A percentile compares a stretch with the other conserved stretches of the same genome.
These are phyloP conservation scores for Himalopsyche tibetana DNA, from an alignment of 2,888 invertebrate species.

Conservation along the genomic window DNA sequence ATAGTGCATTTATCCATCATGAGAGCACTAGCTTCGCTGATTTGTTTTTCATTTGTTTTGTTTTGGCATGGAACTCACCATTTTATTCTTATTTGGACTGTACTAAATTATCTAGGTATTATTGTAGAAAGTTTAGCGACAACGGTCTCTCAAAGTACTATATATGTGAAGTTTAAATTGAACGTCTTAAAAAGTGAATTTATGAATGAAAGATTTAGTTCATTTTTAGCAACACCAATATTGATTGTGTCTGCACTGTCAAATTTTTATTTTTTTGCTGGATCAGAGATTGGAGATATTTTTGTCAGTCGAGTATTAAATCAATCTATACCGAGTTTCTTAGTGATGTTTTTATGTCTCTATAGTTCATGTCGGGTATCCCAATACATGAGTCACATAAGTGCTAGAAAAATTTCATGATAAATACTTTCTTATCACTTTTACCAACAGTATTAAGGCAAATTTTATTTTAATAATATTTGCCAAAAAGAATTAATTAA, in stretches of 20 bases:
- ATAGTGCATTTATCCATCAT: slow-evolving; percentile 71
- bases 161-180: slow-evolving; percentile 73
- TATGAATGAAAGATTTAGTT: slow-evolving; percentile 81
- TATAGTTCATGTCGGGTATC: slow-evolving; percentile 75
- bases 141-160: slow-evolving; percentile 72
- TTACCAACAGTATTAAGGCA: not conserved
- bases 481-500: too few relatives aligned
- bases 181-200: slow-evolving; percentile 71
- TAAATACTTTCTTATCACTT: slow-evolving; percentile 37
- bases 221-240: slow-evolving; percentile 83
- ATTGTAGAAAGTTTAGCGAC: slow-evolving; percentile 82
- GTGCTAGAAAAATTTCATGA: slow-evolving; percentile 68
- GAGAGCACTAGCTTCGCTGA: slow-evolving; percentile 83
- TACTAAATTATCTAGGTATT: slow-evolving; percentile 89
- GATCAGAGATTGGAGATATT: slow-evolving; percentile 83
- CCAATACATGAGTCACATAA: slow-evolving; percentile 72
- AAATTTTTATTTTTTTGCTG: slow-evolving; percentile 92
- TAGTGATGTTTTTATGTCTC: slow-evolving; percentile 70
- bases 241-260: slow-evolving; percentile 88
- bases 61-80: slow-evolving; percentile 92
- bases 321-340: slow-evolving; percentile 70
- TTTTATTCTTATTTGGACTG: slow-evolving; percentile 90
- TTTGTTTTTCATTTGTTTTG: slow-evolving; percentile 89
- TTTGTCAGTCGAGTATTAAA: slow-evolving; percentile 79
- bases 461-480: too few relatives aligned